These are phyloP conservation scores for Melieria picta DNA, from an alignment of 2,888 invertebrate species.

Conservation along the genomic window DNA sequence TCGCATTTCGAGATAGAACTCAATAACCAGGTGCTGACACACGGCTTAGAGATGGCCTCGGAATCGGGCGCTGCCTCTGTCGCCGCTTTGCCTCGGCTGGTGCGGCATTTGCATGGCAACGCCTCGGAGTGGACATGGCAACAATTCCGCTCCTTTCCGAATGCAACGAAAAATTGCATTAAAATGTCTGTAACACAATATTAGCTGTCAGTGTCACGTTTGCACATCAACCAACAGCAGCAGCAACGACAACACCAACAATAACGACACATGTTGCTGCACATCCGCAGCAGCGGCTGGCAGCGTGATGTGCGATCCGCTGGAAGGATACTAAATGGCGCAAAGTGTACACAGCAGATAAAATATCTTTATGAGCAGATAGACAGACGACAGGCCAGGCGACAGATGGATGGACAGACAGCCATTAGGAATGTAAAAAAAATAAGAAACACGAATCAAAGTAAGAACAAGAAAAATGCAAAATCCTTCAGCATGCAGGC, in stretches of 20 bases:
- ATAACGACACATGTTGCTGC: neutral
- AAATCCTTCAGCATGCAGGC: too few species aligned
- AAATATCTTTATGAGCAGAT: neutral
- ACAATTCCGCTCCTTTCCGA: too few species aligned
- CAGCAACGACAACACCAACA: neutral
- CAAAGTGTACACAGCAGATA: neutral
- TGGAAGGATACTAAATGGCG: neutral
- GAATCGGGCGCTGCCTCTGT: neutral
- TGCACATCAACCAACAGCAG: constrained; percentile 4
- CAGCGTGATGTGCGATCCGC: neutral
- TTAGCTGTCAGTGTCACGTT: constrained; percentile 3
- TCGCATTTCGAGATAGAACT: too few species aligned
- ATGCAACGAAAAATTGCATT: neutral
- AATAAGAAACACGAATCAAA: too few species aligned
- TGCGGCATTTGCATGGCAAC: neutral
- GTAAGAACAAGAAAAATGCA: too few species aligned
- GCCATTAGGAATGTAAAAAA: too few species aligned
- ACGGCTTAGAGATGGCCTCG: too few species aligned
- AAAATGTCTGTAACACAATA: neutral
- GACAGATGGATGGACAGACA: neutral
- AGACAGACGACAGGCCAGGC: neutral
- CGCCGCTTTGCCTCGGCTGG: neutral
- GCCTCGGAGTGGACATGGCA: neutral
- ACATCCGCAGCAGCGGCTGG: neutral
- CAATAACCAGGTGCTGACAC: too few species aligned